phyloP scores from a whole-genome alignment of 2,113 vertebrate genomes.

The Eptatretus burgeri region DNA sequence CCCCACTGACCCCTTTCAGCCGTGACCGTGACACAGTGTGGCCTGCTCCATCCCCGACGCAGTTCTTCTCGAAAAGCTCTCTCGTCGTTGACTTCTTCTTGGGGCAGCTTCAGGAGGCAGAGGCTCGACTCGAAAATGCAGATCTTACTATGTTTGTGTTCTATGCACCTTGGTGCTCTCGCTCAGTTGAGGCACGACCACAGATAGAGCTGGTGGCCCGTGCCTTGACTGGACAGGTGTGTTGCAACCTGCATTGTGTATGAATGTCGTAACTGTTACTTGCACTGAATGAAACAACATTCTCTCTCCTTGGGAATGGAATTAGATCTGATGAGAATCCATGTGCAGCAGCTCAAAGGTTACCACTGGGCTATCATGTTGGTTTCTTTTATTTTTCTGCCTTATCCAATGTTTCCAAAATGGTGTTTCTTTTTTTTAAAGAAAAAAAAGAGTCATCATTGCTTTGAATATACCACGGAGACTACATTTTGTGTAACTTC shows the following conservation, averaged over 20 bases:
- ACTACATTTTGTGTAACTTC: too few species aligned
- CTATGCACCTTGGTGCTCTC: constrained; percentile 88
- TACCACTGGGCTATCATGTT: too few species aligned
- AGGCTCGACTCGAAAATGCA: constrained; percentile 30
- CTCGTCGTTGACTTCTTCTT: constrained; percentile 55
- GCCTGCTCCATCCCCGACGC: constrained; percentile 37
- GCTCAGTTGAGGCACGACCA: constrained; percentile 39
- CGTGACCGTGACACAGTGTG: constrained; percentile 56
- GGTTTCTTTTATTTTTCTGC: too few species aligned
- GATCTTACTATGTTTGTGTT: constrained; percentile 56
- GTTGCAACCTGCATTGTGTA: background rate
- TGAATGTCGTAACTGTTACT: too few species aligned
- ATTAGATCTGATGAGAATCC: too few species aligned
- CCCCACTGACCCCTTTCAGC: constrained; percentile 15
- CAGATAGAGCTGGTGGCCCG: constrained; percentile 48
- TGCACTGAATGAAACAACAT: too few species aligned
- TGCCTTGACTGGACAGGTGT: constrained; percentile 52
- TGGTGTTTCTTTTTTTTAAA: too few species aligned
- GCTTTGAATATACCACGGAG: too few species aligned
- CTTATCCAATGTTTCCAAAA: too few species aligned
- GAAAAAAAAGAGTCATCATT: too few species aligned
- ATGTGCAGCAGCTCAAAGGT: too few species aligned
- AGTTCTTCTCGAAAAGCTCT: constrained; percentile 43
- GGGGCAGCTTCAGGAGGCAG: constrained; percentile 54
- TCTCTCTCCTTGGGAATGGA: too few species aligned